Base-by-base conservation (phyloP, 2,113 vertebrate species). In the Noctilio leporinus region DNA sequence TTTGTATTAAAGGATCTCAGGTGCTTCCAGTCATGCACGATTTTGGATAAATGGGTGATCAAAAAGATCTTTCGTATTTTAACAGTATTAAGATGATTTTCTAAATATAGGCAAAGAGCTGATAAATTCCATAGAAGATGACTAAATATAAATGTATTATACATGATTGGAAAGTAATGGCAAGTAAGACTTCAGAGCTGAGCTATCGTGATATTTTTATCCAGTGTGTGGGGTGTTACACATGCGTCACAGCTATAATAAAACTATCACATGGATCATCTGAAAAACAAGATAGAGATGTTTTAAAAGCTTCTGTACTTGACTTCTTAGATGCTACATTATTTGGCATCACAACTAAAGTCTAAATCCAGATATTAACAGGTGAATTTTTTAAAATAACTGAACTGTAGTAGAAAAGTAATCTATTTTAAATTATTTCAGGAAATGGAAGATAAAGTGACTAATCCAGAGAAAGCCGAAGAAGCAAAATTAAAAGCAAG, bases 401-500 rank as follows among this genome's bases (percentile, higher is more conserved):
- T 35, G 51, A 86, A 49, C 83, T 97, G 1, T 93, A 84, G 57
- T 82, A 91, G 30, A 93, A 19, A 97, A 92, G 55, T 95, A 80
- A 96, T 59, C 89, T 55, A 47, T 82, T 94, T 86, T 19, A 97
- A 35, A 94, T 96, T 86, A 95, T 98, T 98, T 97, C 92, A 99
- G 98, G 98, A 99, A 98, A 99, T 99, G 97, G 99, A 99, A 78
- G 99, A 99, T 97, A 99, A 99, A 95, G 98, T 99, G 96, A 98
- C 99, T 97, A 99, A 98, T 97, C 99, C 99, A 89, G 99, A 99
- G 97, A 99, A 99, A 97, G 98, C 98, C 91, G 99, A 99, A 98
- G 99, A 99, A 98, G 99, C 99, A 75, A 99, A 99, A 94, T 98
- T 99, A 97, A 99, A 99, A 98, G 98, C 99, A 97, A 99, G 99